Evolutionary conservation across 2,888 invertebrate genomes (phyloP), one percentile per base, ranked within the genome.

Genomic region (Galeopsomyia nigrocyanea): DNA sequence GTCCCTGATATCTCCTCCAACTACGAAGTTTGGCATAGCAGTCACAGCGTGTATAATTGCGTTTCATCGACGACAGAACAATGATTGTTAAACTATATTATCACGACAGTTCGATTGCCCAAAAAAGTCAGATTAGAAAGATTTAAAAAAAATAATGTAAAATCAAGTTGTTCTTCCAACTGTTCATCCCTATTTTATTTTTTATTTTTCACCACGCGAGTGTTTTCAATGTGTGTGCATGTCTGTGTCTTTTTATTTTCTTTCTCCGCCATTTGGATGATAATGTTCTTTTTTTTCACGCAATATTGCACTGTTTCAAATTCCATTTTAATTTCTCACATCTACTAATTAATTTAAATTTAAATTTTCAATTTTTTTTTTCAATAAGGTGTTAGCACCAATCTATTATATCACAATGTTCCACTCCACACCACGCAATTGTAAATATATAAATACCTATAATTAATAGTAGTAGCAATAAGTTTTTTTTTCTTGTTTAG

Each of bases 341-440:
- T 78, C 39, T 79, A 49, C 60, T 73, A 66, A 62, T 75, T 75
- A 70, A 73, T 76, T 81, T 81, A 84, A 86, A 85, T 83, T 85
- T 82, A n/a, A n/a, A 82, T 86, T 77, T 77, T 85, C 84, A 86
- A 84, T 86, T 84, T n/a, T n/a, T n/a, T n/a, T n/a, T n/a, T n/a
- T 86, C 83, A 86, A 85, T 84, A 86, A 86, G 86, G 85, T 86
- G 84, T 86, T 86, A 86, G 86, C 86, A 86, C 86, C 86, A 86
- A 86, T 86, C 86, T 86, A 86, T 86, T 85, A 86, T 86, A 86
- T 86, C 86, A 86, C 86, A 86, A 86, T 86, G 84, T 86, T 86
- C 83, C 85, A 86, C 85, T 85, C 83, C 86, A 86, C 85, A 85
- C 86, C 85, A 86, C 85, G 84, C 85, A 82, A 79, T 85, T 85